Evolutionary conservation across 2,113 vertebrate genomes (phyloP), one percentile per base, ranked within the genome.

Genomic region (Pseudopipra pipra): DNA sequence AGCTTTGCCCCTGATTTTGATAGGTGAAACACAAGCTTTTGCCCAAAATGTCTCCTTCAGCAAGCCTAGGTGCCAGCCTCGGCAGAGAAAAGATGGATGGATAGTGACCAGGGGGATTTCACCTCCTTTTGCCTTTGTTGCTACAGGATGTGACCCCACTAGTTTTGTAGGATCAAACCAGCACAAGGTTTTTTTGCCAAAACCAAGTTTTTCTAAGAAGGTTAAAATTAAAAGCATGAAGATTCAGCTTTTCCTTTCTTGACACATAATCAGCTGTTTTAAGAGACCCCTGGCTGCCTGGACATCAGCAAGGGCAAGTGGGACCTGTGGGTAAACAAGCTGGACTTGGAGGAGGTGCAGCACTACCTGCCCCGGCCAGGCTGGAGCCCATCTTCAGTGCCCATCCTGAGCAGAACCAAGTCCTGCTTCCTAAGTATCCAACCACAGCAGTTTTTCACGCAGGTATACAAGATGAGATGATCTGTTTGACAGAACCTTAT

Each of bases 371-470:
- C 43, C 49, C 20, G 12, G 51, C 24, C 56, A 62, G 47, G 47
- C 23, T 33, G 37, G 11, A 85, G 21, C n/a, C 33, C 28, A 4
- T 5, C 41, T 27, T 46, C 46, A 47, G 37, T 8, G 47, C 28
- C 28, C 44, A 41, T 12, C 43, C 28, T 3, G 4, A 21, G 31
- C 23, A 37, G 47, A 15, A 8, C 5, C 0, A 0, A 43, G 35
- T 19, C 31, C 46, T 14, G 49, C 37, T 44, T 61, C 51, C 30
- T 6, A 63, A 75, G 47, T 6, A 71, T 5, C 33, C 58, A 75
- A 23, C 68, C 28, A 37, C 8, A 14, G 24, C 35, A 23, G 12
- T 2, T 63, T 52, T 41, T 28, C 68, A 85, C 14, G 35, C 21
- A n/a, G 58, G 7, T 37, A 28, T 22, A 2, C 7, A 6, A 39